Evolutionary conservation across 2,888 invertebrate species (phyloP).

Genomic region (Papilio gigon): DNA sequence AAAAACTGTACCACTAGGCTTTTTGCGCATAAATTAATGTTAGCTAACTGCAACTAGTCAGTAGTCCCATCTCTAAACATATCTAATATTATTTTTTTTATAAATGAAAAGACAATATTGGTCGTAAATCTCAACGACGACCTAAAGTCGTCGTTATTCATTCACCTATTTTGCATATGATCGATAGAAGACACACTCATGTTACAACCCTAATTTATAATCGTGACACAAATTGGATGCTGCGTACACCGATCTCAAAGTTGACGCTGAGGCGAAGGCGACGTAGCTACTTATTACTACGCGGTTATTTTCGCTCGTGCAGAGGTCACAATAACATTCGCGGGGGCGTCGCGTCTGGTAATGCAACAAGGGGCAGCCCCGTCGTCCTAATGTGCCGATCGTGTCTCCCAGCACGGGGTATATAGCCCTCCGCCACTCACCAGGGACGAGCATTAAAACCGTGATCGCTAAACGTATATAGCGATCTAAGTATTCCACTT

Average conservation of each 20-base stretch:
- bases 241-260: conserved; percentile 23
- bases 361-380: conserved; percentile 60
- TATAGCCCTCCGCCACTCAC: conserved; percentile 72
- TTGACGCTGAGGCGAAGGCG: conserved; percentile 18
- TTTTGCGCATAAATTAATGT: too few relatives aligned
- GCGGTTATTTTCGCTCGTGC: conserved; percentile 31
- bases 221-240: conserved; percentile 38
- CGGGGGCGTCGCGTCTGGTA: conserved; percentile 52
- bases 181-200: conserved; percentile 32
- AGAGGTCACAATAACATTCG: conserved; percentile 40
- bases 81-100: conserved; percentile 35
- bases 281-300: conserved; percentile 16
- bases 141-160: conserved; percentile 34
- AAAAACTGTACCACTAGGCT: too few relatives aligned
- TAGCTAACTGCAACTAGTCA: neutral
- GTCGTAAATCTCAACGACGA: conserved; percentile 21
- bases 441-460: conserved; percentile 62
- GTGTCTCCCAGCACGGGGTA: conserved; percentile 70
- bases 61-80: conserved; percentile 33
- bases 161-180: conserved; percentile 43
- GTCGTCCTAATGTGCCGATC: conserved; percentile 62
- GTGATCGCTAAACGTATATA: conserved; percentile 55
- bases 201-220: conserved; percentile 39
- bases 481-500: conserved; percentile 38
- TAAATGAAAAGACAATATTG: conserved; percentile 29